Percentiles rank a stretch among this genome's conserved stretches.
phyloP scores from a whole-genome alignment of 53 echinoderm and acorn worm genomes.

The Henricia sp. region DNA sequence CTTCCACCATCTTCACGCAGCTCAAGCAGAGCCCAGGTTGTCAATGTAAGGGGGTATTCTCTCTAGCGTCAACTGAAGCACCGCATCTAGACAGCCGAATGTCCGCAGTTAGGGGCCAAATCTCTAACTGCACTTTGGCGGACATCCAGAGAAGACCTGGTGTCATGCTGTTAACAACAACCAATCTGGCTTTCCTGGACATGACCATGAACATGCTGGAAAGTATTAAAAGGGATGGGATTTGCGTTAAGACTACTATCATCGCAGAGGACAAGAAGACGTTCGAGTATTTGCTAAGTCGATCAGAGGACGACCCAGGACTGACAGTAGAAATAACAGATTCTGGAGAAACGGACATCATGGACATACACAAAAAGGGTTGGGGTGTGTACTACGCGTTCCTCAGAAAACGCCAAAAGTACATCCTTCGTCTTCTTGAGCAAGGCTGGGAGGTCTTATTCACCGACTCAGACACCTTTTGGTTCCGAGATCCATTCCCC shows the following conservation, averaged over 20 bases:
- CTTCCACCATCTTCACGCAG: too few species aligned
- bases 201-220: slow-evolving; percentile 10
- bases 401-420: slow-evolving; percentile 18
- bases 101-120: neutral
- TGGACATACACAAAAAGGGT: neutral
- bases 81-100: neutral
- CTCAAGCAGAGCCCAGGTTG: neutral
- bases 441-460: slow-evolving; percentile 46
- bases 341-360: neutral
- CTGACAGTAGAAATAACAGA: neutral
- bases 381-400: neutral
- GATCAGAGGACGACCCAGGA: neutral
- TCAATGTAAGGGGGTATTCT: neutral
- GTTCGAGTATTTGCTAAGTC: neutral
- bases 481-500: slow-evolving; percentile 54
- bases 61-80: neutral
- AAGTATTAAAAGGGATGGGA: slow-evolving; percentile 9
- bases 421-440: slow-evolving; percentile 10
- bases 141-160: slow-evolving; percentile 3
- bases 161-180: slow-evolving; percentile 25
- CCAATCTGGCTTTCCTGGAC: slow-evolving; percentile 16
- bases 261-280: slow-evolving; percentile 4
- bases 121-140: neutral
- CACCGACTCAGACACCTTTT: slow-evolving; percentile 50
- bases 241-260: slow-evolving; percentile 10